These are phyloP conservation scores for Arremon aurantiirostris DNA, from an alignment of 2,797 vertebrate genomes.

Conservation along the genomic window DNA sequence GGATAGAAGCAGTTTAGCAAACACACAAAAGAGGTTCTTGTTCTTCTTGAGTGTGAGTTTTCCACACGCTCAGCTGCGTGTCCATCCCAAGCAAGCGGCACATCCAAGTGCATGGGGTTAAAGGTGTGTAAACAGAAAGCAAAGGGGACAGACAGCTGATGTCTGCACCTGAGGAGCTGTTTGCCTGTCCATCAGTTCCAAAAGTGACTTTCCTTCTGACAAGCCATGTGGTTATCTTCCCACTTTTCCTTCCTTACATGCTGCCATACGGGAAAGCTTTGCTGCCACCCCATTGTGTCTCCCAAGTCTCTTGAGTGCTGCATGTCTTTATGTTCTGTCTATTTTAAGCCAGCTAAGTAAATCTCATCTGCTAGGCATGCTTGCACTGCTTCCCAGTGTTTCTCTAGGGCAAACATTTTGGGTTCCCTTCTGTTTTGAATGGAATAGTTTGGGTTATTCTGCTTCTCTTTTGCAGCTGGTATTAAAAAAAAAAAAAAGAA, in stretches of 20 bases:
- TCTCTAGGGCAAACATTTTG: background rate
- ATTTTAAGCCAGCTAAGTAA: conserved; percentile 7
- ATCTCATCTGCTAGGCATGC: background rate
- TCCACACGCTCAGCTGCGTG: accelerated
- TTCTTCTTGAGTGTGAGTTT: background rate
- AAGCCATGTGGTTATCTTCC: accelerated
- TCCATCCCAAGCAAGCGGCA: background rate
- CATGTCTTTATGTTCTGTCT: conserved; percentile 12
- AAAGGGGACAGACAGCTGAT: background rate
- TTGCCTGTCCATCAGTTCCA: background rate
- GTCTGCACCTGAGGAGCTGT: background rate
- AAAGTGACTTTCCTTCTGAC: background rate
- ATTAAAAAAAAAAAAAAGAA: background rate
- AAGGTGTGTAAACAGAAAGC: background rate
- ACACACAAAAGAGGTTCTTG: too few species aligned
- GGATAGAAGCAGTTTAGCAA: background rate
- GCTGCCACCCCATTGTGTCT: background rate
- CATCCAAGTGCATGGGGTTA: background rate
- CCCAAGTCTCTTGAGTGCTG: background rate
- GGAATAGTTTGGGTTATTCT: conserved; percentile 11
- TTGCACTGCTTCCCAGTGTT: background rate
- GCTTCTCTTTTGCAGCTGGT: background rate
- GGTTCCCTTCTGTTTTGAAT: conserved; percentile 29
- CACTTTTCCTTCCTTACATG: background rate
- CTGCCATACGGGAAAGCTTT: background rate